Conservation (phyloP, 2,113 vertebrate genomes). For the Apodemus speciosus region DNA sequence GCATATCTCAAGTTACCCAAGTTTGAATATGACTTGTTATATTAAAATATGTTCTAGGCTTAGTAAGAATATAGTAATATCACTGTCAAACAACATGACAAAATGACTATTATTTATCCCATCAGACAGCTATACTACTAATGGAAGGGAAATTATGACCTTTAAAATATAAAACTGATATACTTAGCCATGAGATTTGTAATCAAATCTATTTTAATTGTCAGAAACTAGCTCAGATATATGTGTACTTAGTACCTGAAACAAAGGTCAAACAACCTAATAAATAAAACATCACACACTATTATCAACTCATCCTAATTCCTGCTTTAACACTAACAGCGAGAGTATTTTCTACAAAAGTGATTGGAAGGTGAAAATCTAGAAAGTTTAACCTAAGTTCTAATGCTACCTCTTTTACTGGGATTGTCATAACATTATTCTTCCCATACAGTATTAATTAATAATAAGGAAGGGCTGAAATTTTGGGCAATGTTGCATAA, state of each 20-base stretch:
- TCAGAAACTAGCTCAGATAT: constrained; percentile 23
- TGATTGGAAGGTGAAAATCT: constrained; percentile 20
- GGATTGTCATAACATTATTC: background rate
- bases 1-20: constrained; percentile 16
- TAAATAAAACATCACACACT: background rate
- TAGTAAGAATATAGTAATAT: constrained; percentile 54
- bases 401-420: background rate
- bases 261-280: constrained; percentile 9
- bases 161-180: constrained; percentile 63
- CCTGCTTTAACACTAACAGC: constrained; percentile 11
- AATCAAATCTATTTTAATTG: constrained; percentile 33
- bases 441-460: background rate
- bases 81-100: constrained; percentile 53
- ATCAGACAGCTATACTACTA: constrained; percentile 56
- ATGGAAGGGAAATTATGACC: constrained; percentile 62
- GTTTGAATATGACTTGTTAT: constrained; percentile 59
- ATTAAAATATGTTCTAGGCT: constrained; percentile 45
- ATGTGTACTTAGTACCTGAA: background rate
- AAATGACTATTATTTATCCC: constrained; percentile 69
- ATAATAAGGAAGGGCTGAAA: background rate
- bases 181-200: constrained; percentile 53
- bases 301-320: background rate
- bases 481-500: background rate
- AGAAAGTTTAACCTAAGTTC: background rate
- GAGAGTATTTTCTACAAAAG: constrained; percentile 32